phyloP scores from a whole-genome alignment of 2,113 vertebrate species.

The Orientallactaga bullata region DNA sequence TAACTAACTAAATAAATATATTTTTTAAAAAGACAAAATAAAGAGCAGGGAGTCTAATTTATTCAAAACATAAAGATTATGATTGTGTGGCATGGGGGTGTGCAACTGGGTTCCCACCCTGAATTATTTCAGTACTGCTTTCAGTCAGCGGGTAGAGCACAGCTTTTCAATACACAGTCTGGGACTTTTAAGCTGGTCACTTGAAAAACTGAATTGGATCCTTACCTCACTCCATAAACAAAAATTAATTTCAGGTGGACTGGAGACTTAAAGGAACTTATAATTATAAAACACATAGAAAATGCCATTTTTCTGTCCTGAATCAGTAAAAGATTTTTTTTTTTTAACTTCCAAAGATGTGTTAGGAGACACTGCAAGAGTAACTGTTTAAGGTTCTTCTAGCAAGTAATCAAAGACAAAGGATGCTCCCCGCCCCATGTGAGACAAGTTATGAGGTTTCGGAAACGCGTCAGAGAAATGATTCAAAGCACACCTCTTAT shows the following conservation, averaged over 20 bases:
- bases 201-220: neutral
- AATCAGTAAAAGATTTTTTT: neutral
- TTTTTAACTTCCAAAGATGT: neutral
- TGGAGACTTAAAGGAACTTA: neutral
- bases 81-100: neutral
- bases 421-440: neutral
- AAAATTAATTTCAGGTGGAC: neutral
- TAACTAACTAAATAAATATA: too few species aligned
- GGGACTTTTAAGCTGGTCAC: neutral
- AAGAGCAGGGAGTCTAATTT: neutral
- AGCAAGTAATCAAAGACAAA: neutral
- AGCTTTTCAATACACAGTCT: neutral
- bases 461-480: neutral
- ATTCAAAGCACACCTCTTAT: neutral
- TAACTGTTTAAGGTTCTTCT: neutral
- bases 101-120: neutral
- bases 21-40: constrained; percentile 36
- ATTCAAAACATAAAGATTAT: neutral
- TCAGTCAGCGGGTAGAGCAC: neutral
- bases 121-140: neutral
- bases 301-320: neutral
- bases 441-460: neutral
- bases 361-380: neutral
- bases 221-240: neutral
- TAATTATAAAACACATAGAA: neutral